Base-by-base conservation (phyloP, 2,888 invertebrate species). In the Lithosia quadra region DNA sequence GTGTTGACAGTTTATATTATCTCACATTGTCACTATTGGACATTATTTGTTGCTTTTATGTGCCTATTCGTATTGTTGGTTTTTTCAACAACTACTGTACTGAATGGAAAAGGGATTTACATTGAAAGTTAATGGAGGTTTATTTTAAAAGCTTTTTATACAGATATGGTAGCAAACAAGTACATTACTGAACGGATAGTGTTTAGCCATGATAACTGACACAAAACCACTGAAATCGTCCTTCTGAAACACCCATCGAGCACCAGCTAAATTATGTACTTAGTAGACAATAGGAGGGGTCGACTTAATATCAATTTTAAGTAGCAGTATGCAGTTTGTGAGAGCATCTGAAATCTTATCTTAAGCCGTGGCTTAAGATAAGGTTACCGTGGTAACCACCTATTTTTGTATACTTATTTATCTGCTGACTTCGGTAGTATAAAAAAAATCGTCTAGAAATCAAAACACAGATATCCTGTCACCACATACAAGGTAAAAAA, bases 401-500 rank as follows among this genome's bases (percentile, higher is more conserved):
- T 43, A 43, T 15, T 8, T 18, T 18, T 5, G 7, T 18, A 5
- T 18, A 18, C 18, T 43, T 28, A 28, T 28, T 28, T 28, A 28
- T 5, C 5, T 7, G 5, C 18, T 18, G 7, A 43, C 43, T 18
- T 43, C 36, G 18, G 43, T 18, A 15, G 49, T 5, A 18, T 49
- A n/a, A n/a, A 49, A 49, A 43, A 49, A n/a, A 43, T 43, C 18
- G 39, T n/a, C 8, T 8, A 49, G 9, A 49, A 49, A 49, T 8
- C 18, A 49, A n/a, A 49, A 49, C 43, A 34, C 34, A 36, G 59
- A 22, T 39, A 60, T 39, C 18, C 9, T 49, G n/a, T 49, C 49
- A 9, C n/a, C n/a, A 49, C 49, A 39, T 4, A 18, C 22, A 79
- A 80, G 76, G 79, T 9, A 49, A 49, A 84, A 86, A 86, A 86